These are phyloP conservation scores for Herminia tarsipennalis DNA, from an alignment of 2,888 invertebrate species.

Conservation along the genomic window DNA sequence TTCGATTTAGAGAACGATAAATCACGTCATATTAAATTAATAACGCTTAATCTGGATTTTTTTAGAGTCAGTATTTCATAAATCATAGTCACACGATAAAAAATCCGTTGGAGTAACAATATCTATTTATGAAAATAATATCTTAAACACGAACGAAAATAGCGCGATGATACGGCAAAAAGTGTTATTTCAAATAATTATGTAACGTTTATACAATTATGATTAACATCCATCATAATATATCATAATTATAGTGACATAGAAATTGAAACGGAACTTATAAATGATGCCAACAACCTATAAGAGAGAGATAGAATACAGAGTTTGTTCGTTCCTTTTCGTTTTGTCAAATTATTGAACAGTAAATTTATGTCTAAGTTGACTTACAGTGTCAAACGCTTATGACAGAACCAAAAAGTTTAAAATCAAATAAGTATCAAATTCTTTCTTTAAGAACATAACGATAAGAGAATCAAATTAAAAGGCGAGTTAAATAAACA, in stretches of 20 bases:
- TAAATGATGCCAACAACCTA: constrained; percentile 5
- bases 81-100: constrained; percentile 20
- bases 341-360: too few relatives aligned
- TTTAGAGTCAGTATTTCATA: constrained; percentile 14
- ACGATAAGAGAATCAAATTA: constrained; percentile 18
- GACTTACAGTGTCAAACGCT: background rate
- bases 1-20: constrained; percentile 15
- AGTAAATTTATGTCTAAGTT: too few relatives aligned
- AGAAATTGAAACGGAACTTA: constrained; percentile 6
- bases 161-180: constrained; percentile 1
- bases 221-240: constrained; percentile 11
- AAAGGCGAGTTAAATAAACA: constrained; percentile 20
- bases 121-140: constrained; percentile 20
- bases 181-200: constrained; percentile 12
- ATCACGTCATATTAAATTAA: constrained; percentile 21
- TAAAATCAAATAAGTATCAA: background rate
- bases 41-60: constrained; percentile 11
- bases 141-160: constrained; percentile 9
- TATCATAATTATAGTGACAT: constrained; percentile 14
- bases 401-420: background rate
- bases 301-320: background rate
- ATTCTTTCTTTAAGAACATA: background rate
- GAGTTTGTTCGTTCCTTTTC: too few relatives aligned
- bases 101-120: constrained; percentile 6
- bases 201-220: constrained; percentile 11